A percentile compares a stretch with the other conserved stretches of the same genome.
Conservation (phyloP, 2,113 vertebrate genomes). For the Syngnathus typhle region DNA sequence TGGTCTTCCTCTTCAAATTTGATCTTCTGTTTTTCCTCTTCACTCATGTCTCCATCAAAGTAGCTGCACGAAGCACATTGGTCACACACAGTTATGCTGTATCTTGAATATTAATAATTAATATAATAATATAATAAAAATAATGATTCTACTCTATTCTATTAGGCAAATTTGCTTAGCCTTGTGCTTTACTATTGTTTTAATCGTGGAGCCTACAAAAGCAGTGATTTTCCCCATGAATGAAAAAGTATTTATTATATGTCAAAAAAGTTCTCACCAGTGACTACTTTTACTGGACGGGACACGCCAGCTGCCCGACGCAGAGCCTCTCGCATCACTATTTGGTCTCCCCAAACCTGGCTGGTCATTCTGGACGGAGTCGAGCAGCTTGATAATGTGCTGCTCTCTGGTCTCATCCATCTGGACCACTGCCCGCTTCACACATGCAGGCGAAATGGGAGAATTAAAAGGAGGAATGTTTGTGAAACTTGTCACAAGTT, state of each 20-base stretch:
- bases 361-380: constrained; percentile 75
- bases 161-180: too few relatives aligned
- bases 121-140: too few relatives aligned
- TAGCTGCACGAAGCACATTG: constrained; percentile 53
- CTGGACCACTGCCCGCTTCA: constrained; percentile 85
- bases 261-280: constrained; percentile 48
- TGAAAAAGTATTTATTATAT: background rate
- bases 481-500: background rate
- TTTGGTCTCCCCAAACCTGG: constrained; percentile 48
- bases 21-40: constrained; percentile 41
- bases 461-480: background rate
- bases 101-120: background rate
- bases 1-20: constrained; percentile 47
- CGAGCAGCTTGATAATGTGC: constrained; percentile 86
- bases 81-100: constrained; percentile 3
- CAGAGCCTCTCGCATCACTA: constrained; percentile 58
- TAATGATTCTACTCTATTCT: too few relatives aligned
- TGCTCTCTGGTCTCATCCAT: constrained; percentile 93
- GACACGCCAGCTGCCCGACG: constrained; percentile 50
- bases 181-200: too few relatives aligned
- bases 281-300: constrained; percentile 38
- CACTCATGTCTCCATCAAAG: constrained; percentile 69
- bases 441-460: background rate
- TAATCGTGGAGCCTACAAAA: too few relatives aligned
- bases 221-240: too few relatives aligned